Percentiles rank a stretch among this genome's conserved stretches.
These are phyloP conservation scores for Cybosia mesomella DNA, from an alignment of 2,888 invertebrate genomes.

Conservation along the genomic window DNA sequence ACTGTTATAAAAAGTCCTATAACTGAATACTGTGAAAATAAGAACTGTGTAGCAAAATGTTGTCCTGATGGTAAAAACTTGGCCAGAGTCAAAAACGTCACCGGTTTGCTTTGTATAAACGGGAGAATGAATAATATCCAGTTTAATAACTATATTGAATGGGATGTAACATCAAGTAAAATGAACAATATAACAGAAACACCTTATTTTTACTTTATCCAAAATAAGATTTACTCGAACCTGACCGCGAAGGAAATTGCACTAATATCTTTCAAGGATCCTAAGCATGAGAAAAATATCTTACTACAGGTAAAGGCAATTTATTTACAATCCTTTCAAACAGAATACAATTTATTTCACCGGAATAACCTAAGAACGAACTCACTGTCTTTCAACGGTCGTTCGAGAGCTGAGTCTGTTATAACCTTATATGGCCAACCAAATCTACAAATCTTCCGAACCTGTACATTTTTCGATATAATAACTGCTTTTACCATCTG, in stretches of 20 bases:
- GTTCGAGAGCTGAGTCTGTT: no score
- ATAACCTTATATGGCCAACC: no score
- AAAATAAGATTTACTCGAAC: not conserved
- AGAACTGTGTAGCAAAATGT: constrained; percentile 19
- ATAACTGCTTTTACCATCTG: no score
- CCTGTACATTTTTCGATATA: no score
- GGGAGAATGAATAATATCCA: not conserved
- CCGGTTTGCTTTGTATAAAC: not conserved
- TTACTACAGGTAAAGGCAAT: not conserved
- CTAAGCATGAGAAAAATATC: not conserved
- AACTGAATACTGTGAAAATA: constrained; percentile 16
- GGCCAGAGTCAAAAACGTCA: fast-evolving
- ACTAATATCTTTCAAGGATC: fast-evolving
- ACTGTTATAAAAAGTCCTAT: constrained; percentile 6
- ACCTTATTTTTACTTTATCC: constrained; percentile 9
- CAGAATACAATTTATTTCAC: no score
- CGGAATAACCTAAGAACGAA: no score
- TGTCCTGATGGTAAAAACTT: constrained; percentile 7
- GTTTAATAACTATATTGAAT: constrained; percentile 3
- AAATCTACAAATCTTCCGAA: no score
- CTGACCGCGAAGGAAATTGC: fast-evolving
- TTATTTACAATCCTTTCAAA: not conserved
- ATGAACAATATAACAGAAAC: not conserved
- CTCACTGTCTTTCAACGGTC: no score
- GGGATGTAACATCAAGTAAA: not conserved